These are phyloP conservation scores for Chelonus formosanus DNA, from an alignment of 2,888 invertebrate species.

Conservation along the genomic window DNA sequence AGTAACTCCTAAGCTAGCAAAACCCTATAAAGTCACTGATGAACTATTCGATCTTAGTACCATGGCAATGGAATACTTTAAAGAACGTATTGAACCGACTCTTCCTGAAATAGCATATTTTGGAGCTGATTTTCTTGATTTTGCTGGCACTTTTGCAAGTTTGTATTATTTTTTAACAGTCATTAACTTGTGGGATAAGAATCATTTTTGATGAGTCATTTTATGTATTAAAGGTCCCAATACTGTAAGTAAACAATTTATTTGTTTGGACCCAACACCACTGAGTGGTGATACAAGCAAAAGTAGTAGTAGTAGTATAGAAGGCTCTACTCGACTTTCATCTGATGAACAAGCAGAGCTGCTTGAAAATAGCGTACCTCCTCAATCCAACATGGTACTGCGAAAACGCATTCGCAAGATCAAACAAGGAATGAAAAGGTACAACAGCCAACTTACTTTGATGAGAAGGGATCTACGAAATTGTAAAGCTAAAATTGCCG, in stretches of 20 bases:
- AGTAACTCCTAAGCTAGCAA: constrained; percentile 80
- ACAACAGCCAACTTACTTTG: constrained; percentile 82
- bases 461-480: constrained; percentile 81
- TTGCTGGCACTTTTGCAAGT: constrained; percentile 75
- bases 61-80: constrained; percentile 98
- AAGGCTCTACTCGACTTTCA: constrained; percentile 65
- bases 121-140: constrained; percentile 84
- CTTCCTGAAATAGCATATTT: constrained; percentile 90
- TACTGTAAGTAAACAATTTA: constrained; percentile 59
- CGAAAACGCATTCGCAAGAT: constrained; percentile 87
- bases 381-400: constrained; percentile 86
- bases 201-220: background rate
- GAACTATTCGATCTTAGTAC: constrained; percentile 93
- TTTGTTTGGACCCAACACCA: constrained; percentile 65
- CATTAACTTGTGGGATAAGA: too few species aligned
- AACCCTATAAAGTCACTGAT: constrained; percentile 93
- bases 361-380: constrained; percentile 67
- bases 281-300: constrained; percentile 67
- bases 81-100: constrained; percentile 90
- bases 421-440: constrained; percentile 88
- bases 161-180: constrained; percentile 26
- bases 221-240: constrained; percentile 51
- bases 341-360: constrained; percentile 67
- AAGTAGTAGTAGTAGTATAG: constrained; percentile 65
- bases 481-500: constrained; percentile 83